A percentile compares a stretch with the other conserved stretches of the same genome.
Conservation (phyloP, 1,140 invertebrate genomes). For the Muscidifurax raptorellus region DNA sequence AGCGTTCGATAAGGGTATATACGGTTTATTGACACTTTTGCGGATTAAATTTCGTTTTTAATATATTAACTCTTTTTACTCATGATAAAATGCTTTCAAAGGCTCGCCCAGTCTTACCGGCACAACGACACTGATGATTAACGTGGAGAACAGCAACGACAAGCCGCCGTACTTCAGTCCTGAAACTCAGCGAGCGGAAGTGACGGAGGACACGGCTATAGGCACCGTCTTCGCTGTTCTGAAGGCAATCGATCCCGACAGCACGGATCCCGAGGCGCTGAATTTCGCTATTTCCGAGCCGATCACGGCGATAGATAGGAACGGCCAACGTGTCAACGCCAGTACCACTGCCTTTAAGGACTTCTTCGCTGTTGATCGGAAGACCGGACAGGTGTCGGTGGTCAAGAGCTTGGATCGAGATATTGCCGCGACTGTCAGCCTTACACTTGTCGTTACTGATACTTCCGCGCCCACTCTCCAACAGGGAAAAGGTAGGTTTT, state of each 20-base stretch:
- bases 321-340: constrained; percentile 83
- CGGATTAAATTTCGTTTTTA: not conserved
- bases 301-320: constrained; percentile 86
- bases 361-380: constrained; percentile 84
- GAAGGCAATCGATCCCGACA: constrained; percentile 89
- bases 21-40: not conserved
- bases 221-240: constrained; percentile 85
- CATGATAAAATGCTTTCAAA: constrained; percentile 59
- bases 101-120: constrained; percentile 87
- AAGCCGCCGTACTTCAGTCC: constrained; percentile 92
- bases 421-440: constrained; percentile 82
- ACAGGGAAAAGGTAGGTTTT: constrained; percentile 81
- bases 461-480: constrained; percentile 86
- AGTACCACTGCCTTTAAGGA: constrained; percentile 73
- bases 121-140: constrained; percentile 85
- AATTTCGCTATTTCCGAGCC: constrained; percentile 84
- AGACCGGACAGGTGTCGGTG: constrained; percentile 85
- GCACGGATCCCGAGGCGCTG: constrained; percentile 80
- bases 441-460: constrained; percentile 89
- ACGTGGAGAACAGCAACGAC: constrained; percentile 91
- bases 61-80: not conserved
- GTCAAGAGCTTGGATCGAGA: constrained; percentile 81
- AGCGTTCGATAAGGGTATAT: constrained; percentile 85
- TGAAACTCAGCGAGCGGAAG: constrained; percentile 86
- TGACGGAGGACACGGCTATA: constrained; percentile 85